These are phyloP conservation scores for Podargus strigoides DNA, from an alignment of 2,797 vertebrate genomes.

Conservation along the genomic window DNA sequence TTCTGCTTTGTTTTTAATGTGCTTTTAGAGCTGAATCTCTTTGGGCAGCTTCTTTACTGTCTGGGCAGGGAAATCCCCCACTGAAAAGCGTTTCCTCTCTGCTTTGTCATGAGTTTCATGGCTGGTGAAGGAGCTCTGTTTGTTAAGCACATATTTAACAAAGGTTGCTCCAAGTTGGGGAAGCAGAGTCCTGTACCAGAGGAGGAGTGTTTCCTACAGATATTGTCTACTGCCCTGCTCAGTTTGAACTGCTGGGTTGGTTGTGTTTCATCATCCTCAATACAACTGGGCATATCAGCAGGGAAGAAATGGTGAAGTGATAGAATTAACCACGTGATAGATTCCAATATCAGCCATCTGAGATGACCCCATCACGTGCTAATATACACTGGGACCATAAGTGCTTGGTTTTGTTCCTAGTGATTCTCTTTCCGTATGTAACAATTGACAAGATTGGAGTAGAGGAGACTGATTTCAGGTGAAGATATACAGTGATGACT, in stretches of 20 bases:
- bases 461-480: not conserved
- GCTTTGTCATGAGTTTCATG: not conserved
- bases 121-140: not conserved
- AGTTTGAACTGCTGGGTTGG: fast-evolving
- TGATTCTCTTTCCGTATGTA: not conserved
- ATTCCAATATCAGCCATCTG: not conserved
- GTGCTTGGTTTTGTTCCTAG: not conserved
- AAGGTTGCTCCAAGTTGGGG: not conserved
- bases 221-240: not conserved
- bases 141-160: not conserved
- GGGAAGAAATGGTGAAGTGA: not conserved
- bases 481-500: not conserved
- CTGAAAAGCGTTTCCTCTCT: not conserved
- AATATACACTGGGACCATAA: no score
- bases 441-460: fast-evolving
- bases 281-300: not conserved
- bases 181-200: not conserved
- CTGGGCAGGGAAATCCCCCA: not conserved
- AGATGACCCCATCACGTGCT: not conserved
- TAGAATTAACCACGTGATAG: no score
- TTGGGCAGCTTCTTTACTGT: not conserved
- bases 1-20: not conserved
- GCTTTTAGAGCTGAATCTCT: not conserved
- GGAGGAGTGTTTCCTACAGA: not conserved
- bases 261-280: not conserved